phyloP scores from a whole-genome alignment of 2,888 invertebrate genomes.

The Cheiracanthium punctorium region DNA sequence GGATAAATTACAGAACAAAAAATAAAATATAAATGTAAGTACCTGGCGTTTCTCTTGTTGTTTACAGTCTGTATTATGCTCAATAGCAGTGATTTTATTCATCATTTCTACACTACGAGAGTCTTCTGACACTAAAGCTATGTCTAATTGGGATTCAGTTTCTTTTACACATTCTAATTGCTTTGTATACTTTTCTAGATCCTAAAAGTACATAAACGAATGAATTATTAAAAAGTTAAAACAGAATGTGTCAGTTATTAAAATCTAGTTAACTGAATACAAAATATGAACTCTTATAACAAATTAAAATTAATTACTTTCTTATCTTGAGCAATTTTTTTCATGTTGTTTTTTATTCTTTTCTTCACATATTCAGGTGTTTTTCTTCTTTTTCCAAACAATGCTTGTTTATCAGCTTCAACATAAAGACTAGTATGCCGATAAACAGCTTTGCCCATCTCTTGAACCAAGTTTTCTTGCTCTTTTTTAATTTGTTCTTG shows the following conservation, averaged over 20 bases:
- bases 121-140: background rate
- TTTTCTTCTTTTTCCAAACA: conserved; percentile 48
- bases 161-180: conserved; percentile 21
- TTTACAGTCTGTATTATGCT: conserved; percentile 46
- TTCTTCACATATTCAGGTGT: conserved; percentile 49
- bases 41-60: conserved; percentile 53
- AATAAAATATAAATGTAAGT: background rate
- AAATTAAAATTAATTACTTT: conserved; percentile 28
- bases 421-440: conserved; percentile 43
- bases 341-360: conserved; percentile 35
- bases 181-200: conserved; percentile 18
- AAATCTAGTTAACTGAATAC: too few relatives aligned
- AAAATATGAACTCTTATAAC: background rate
- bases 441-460: conserved; percentile 48
- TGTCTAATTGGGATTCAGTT: conserved; percentile 21
- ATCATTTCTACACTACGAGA: conserved; percentile 18
- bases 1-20: too few relatives aligned
- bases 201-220: conserved; percentile 4
- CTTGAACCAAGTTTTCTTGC: conserved; percentile 36
- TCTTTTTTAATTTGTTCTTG: conserved; percentile 41
- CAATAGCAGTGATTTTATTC: conserved; percentile 26
- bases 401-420: conserved; percentile 53
- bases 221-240: background rate
- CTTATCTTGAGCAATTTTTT: conserved; percentile 38
- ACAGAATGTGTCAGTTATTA: too few relatives aligned